Evolutionary conservation across 2,888 invertebrate species (phyloP).

Genomic region (Cephus pulcher): DNA sequence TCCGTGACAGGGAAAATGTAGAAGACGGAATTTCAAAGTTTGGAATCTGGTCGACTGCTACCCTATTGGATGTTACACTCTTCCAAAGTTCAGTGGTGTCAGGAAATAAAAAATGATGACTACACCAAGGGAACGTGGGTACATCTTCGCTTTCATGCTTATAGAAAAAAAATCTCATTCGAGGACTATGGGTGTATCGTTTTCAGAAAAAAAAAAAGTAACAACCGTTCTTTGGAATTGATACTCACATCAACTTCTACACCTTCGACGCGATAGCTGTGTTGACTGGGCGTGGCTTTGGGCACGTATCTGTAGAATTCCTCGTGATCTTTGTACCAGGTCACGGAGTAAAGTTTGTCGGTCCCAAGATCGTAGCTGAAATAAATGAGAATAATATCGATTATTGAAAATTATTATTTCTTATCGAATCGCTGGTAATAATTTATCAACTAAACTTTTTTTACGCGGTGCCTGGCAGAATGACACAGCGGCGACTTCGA

Average conservation of each 20-base stretch:
- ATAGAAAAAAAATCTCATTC: background rate
- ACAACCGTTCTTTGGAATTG: background rate
- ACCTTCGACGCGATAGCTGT: slow-evolving; percentile 62
- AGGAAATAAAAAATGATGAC: background rate
- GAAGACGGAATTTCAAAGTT: background rate
- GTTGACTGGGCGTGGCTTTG: slow-evolving; percentile 56
- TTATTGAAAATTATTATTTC: too few species aligned
- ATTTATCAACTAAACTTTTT: background rate
- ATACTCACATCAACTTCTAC: slow-evolving; percentile 64
- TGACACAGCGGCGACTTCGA: too few species aligned
- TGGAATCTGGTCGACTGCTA: background rate
- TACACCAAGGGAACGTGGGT: background rate
- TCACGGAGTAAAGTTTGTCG: slow-evolving; percentile 66
- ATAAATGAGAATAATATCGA: slow-evolving; percentile 33
- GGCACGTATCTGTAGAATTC: slow-evolving; percentile 68
- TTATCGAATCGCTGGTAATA: background rate
- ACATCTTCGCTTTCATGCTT: background rate
- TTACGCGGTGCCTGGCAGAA: background rate
- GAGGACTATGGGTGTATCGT: background rate
- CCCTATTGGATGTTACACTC: background rate
- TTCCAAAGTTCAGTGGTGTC: background rate
- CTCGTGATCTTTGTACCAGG: slow-evolving; percentile 69
- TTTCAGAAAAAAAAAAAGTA: background rate
- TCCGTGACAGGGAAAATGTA: background rate
- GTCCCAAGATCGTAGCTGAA: slow-evolving; percentile 65